Evolutionary conservation across 2,888 invertebrate species (phyloP), one percentile per base, ranked within the genome.

Genomic region (Schizotus pectinicornis): DNA sequence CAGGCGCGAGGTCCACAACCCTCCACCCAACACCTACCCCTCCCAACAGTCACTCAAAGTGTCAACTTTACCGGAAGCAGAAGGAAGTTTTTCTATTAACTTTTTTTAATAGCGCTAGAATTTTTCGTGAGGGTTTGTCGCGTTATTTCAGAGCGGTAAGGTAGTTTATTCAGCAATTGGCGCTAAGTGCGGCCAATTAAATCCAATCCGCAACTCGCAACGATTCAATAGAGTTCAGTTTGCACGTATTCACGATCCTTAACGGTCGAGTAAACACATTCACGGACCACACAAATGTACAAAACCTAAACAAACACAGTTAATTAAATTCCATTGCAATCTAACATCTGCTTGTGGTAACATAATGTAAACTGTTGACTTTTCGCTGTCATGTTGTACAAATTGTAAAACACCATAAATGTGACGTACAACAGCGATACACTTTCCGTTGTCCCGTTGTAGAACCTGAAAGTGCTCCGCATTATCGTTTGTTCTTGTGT

Each of bases 291-390:
- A 69, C 67, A 69, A 64, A 64, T 59, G 64, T 61, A 66, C 64
- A 64, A 66, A 69, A 69, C 69, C 69, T 69, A 67, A 68, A 65
- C 67, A 67, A 69, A 69, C 67, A 67, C 59, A 58, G 67, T 63
- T 69, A 69, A 69, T 69, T 69, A 68, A 68, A 69, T 69, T 69
- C 69, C 65, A 61, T 63, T 68, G 56, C 67, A 67, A 67, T 69
- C 67, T 63, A 57, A 33, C 67, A 67, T 67, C 69, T 62, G 64
- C 55, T 62, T 50, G 53, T 49, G 55, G 62, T 59, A 55, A 63
- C 60, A 63, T 64, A 62, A 59, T 66, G 52, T 56, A 56, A 52
- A 33, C 39, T 48, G 48, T 42, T 38, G 37, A 41, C 38, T 37
- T 52, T 38, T 34, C 13, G 9, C 34, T 53, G 46, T 52, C 42